phyloP scores from a whole-genome alignment of 2,797 vertebrate species.

The Hipposideros larvatus region DNA sequence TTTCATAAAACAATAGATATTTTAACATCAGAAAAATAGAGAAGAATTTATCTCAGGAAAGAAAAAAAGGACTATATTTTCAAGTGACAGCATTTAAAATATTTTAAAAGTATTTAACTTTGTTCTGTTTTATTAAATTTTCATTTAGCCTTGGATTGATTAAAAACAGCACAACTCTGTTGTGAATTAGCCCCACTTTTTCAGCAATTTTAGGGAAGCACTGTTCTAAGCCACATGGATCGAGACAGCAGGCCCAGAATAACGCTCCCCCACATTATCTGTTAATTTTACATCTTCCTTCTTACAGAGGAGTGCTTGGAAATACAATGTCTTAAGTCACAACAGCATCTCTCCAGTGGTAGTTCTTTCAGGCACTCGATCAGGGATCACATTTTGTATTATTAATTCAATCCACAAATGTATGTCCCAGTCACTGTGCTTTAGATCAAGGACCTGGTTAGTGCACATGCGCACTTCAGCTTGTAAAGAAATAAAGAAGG shows the following conservation, averaged over 20 bases:
- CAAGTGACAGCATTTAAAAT: not conserved
- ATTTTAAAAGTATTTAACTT: not conserved
- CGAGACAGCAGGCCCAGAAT: not conserved
- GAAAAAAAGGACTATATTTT: not conserved
- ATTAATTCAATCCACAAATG: constrained; percentile 14
- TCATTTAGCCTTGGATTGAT: not conserved
- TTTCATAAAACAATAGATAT: not conserved
- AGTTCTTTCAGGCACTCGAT: not conserved
- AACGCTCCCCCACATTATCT: not conserved
- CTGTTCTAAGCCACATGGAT: not conserved
- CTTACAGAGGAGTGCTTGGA: not conserved
- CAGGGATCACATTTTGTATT: not conserved
- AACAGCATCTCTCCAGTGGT: not conserved
- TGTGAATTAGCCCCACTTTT: not conserved
- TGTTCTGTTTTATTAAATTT: constrained; percentile 37
- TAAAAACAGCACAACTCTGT: not conserved
- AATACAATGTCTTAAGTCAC: not conserved
- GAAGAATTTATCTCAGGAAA: not conserved
- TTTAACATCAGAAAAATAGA: not conserved
- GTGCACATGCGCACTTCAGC: not conserved
- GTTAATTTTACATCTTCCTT: not conserved
- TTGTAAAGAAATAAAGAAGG: not conserved
- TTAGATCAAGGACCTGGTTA: not conserved
- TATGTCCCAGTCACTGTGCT: not conserved
- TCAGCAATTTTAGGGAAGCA: not conserved